These are phyloP conservation scores for Petromus typicus DNA, from an alignment of 2,113 vertebrate species.

Conservation along the genomic window DNA sequence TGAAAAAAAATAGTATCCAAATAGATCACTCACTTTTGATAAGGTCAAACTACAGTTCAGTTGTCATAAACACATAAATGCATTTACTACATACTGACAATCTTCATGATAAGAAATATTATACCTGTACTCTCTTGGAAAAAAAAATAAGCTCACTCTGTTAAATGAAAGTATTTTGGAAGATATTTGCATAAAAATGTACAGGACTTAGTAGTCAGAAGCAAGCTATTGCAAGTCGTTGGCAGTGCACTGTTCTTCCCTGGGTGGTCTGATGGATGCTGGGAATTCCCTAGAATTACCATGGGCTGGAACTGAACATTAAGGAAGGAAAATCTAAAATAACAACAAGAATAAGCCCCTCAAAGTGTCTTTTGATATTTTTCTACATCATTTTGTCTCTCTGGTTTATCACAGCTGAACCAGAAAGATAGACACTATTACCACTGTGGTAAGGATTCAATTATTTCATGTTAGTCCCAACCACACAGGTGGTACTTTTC, in stretches of 20 bases:
- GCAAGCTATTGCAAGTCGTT: conserved; percentile 73
- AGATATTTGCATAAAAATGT: conserved; percentile 64
- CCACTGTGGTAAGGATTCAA: conserved; percentile 83
- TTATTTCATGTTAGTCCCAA: conserved; percentile 82
- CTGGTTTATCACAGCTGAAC: conserved; percentile 81
- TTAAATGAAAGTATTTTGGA: neutral
- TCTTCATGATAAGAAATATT: neutral
- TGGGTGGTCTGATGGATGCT: conserved; percentile 68
- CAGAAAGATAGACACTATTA: conserved; percentile 81
- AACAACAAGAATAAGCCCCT: conserved; percentile 69
- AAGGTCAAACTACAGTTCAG: neutral
- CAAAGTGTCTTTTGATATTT: conserved; percentile 63
- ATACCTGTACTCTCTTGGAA: neutral
- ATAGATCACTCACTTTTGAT: neutral
- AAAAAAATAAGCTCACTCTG: conserved; percentile 37
- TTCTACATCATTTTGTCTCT: conserved; percentile 77
- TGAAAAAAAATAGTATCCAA: neutral
- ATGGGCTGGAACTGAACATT: conserved; percentile 80
- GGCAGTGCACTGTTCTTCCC: neutral
- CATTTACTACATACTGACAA: neutral
- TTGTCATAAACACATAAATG: neutral
- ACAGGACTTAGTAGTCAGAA: conserved; percentile 75
- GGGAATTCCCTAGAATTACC: conserved; percentile 82
- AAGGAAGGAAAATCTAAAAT: conserved; percentile 80
- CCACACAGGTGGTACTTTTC: conserved; percentile 62